Evolutionary conservation across 2,797 vertebrate genomes (phyloP).

Genomic region (Crenuchus spilurus): DNA sequence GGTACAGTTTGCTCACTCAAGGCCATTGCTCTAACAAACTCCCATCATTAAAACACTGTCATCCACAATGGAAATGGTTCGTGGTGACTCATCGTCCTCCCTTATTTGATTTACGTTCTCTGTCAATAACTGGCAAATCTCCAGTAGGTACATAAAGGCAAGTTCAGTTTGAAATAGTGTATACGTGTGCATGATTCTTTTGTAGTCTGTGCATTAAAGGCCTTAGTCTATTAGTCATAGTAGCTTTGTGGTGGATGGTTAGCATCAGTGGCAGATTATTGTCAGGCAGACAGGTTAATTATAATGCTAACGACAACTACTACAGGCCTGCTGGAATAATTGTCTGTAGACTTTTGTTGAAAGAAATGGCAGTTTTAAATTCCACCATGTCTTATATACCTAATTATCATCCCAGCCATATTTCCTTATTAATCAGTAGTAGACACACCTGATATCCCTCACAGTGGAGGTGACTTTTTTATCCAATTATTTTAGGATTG

Average conservation of each 20-base stretch:
- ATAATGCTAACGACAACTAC: conserved; percentile 38
- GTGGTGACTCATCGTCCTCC: neutral
- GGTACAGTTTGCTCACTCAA: neutral
- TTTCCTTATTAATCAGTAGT: conserved; percentile 21
- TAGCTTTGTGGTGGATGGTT: conserved; percentile 29
- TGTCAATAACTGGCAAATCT: neutral
- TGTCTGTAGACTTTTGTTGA: conserved; percentile 42
- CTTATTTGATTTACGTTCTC: neutral
- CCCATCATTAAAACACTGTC: conserved; percentile 2
- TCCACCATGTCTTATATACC: conserved; percentile 39
- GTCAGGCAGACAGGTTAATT: conserved; percentile 48
- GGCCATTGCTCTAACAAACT: neutral
- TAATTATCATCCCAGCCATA: conserved; percentile 37
- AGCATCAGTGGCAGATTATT: conserved; percentile 47
- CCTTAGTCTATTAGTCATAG: conserved; percentile 24
- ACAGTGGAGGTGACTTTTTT: no score
- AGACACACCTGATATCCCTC: conserved; percentile 50
- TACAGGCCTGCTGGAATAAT: conserved; percentile 45
- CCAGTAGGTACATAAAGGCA: neutral
- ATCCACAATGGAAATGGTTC: neutral
- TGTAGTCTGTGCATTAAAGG: conserved; percentile 15
- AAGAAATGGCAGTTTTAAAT: conserved; percentile 43
- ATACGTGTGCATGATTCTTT: neutral
- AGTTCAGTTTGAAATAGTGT: neutral
- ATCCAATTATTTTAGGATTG: no score